These are phyloP conservation scores for Pammene aurita DNA, from an alignment of 2,888 invertebrate genomes.

Conservation along the genomic window DNA sequence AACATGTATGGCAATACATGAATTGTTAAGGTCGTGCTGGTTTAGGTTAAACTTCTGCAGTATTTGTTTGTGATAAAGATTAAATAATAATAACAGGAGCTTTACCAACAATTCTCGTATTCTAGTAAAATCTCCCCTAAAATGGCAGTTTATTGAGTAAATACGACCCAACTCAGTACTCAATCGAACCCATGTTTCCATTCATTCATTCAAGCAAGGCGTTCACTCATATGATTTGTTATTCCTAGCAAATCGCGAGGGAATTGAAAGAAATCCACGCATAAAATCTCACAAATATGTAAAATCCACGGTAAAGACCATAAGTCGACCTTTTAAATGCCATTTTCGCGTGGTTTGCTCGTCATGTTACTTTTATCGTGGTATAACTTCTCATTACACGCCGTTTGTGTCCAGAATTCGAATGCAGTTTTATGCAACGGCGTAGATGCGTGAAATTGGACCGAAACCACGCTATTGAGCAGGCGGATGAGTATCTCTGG, in stretches of 20 bases:
- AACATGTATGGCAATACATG: too few relatives aligned
- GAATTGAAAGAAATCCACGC: constrained; percentile 53
- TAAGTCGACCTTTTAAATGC: not conserved
- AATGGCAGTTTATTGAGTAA: constrained; percentile 70
- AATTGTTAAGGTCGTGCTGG: not conserved
- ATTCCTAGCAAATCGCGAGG: constrained; percentile 62
- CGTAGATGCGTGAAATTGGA: constrained; percentile 77
- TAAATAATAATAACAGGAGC: constrained; percentile 36
- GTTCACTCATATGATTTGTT: constrained; percentile 73
- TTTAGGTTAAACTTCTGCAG: not conserved
- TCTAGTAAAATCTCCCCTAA: constrained; percentile 54
- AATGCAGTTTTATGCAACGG: constrained; percentile 78
- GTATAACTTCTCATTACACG: constrained; percentile 55
- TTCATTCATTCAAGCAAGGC: constrained; percentile 70
- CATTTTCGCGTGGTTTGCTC: not conserved
- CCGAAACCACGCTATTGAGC: constrained; percentile 57
- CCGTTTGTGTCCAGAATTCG: constrained; percentile 66
- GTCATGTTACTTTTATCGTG: constrained; percentile 4
- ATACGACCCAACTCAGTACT: too few relatives aligned
- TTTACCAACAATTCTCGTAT: constrained; percentile 33
- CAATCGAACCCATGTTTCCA: constrained; percentile 52
- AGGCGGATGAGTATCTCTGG: constrained; percentile 69
- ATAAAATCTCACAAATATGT: constrained; percentile 40
- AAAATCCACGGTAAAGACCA: not conserved
- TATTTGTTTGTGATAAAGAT: constrained; percentile 20